Base-by-base conservation (phyloP, 37 sponge, comb jelly and placozoan species). In the Agelas oroides region DNA sequence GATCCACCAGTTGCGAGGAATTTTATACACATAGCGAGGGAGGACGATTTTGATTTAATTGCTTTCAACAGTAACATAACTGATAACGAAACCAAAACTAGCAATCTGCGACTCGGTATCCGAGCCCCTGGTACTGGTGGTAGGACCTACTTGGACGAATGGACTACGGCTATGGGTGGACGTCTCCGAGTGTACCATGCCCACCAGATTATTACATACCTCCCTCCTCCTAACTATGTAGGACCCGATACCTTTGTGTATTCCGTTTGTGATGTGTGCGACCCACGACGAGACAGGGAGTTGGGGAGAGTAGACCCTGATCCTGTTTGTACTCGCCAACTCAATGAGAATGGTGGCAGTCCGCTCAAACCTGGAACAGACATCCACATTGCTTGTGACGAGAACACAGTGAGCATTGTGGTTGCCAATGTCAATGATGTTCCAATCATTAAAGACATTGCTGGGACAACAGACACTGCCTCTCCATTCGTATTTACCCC, bases 211-310 rank as follows among this genome's bases (percentile, higher is more conserved):
- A 78, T 94, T 31, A 91, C 94, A 36, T 96, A 96, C 33, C 82
- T 81, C 16, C 94, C 97, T 0, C 87, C 89, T 13, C 25, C 20
- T 18, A 39, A 94, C 24, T 96, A 74, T 65, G 92, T 96, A 16
- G 97, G 97, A 0, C 53, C 67, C 0, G 97, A 96, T 63, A 83
- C 24, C 53, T 96, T 96, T 62, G 85, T 60, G 0, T 96, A 85
- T 58, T 62, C 94, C 23, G 94, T 96, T 58, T 96, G 97, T 75
- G 97, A 96, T 74, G 25, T 54, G 28, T 96, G 97, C 53, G 94
- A 96, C 72, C 61, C 56, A 56, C 71, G 77, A 1, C 55, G 97
- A 19, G 67, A 88, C 46, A 28, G 32, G 1, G 94, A 94, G 41
- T 71, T 94, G 70, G 97, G 97, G 17, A 79, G 92, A 55, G 79